A percentile compares a stretch with the other conserved stretches of the same genome.
Evolutionary conservation across 2,888 invertebrate genomes (phyloP).

Genomic region (Branchinecta sandiegonensis): DNA sequence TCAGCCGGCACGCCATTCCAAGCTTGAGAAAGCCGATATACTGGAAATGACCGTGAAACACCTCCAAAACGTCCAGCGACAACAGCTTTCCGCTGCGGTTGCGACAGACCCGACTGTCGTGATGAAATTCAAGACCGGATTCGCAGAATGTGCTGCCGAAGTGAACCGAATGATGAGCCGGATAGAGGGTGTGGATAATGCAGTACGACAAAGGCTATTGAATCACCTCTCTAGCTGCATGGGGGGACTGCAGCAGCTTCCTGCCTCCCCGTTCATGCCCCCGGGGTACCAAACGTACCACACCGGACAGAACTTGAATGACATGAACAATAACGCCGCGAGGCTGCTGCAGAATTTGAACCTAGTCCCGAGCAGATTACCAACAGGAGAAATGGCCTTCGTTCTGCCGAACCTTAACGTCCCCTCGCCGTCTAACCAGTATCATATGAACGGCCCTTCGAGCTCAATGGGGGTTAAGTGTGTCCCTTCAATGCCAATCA

Average conservation of each 20-base stretch:
- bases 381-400: neutral
- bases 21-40: slow-evolving; percentile 2
- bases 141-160: slow-evolving; percentile 20
- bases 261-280: neutral
- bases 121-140: slow-evolving; percentile 18
- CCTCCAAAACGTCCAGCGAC: slow-evolving; percentile 17
- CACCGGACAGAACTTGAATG: neutral
- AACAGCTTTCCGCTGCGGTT: slow-evolving; percentile 18
- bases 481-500: too few relatives aligned
- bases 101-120: slow-evolving; percentile 19
- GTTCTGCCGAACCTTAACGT: neutral
- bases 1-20: neutral
- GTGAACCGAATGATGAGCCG: slow-evolving; percentile 18
- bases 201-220: slow-evolving; percentile 15
- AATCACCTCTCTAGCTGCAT: slow-evolving; percentile 18
- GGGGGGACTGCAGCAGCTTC: neutral
- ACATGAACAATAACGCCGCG: neutral
- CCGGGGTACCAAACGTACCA: neutral
- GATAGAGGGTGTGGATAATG: slow-evolving; percentile 18
- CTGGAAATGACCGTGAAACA: slow-evolving; percentile 13
- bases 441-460: too few relatives aligned
- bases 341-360: slow-evolving; percentile 10
- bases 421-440: neutral
- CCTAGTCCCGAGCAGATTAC: slow-evolving; percentile 11
- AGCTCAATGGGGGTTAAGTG: too few relatives aligned